Percentiles rank a stretch among this genome's conserved stretches.
phyloP scores from a whole-genome alignment of 2,113 vertebrate genomes.

The Pelecanoides urinatrix region DNA sequence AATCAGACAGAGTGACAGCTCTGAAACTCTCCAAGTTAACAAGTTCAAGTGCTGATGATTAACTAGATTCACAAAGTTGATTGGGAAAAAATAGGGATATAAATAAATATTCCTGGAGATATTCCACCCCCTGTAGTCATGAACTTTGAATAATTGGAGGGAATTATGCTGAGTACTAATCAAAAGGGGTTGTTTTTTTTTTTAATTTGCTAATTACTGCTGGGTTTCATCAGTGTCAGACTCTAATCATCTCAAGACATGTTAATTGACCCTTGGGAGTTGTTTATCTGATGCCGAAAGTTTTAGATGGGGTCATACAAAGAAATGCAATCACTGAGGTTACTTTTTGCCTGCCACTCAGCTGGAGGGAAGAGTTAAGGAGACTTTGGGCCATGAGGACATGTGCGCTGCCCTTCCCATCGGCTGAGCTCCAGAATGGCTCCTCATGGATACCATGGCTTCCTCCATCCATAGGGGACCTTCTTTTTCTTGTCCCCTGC shows the following conservation, averaged over 20 bases:
- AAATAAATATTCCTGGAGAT: conserved; percentile 85
- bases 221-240: conserved; percentile 84
- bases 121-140: conserved; percentile 82
- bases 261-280: conserved; percentile 83
- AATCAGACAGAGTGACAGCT: conserved; percentile 69
- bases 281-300: conserved; percentile 66
- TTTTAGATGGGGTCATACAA: conserved; percentile 60
- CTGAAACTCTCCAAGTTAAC: conserved; percentile 58
- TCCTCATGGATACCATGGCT: not conserved
- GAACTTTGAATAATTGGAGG: conserved; percentile 87
- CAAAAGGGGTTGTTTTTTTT: conserved; percentile 76
- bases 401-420: not conserved
- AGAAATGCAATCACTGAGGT: conserved; percentile 51
- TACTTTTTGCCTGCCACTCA: conserved; percentile 26
- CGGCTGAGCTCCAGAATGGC: not conserved
- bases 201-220: conserved; percentile 83
- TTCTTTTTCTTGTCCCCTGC: not conserved
- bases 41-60: conserved; percentile 72
- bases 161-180: conserved; percentile 87
- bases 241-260: conserved; percentile 84
- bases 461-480: not conserved
- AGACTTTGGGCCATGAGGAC: not conserved
- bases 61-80: conserved; percentile 77
- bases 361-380: not conserved
- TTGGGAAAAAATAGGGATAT: conserved; percentile 77